phyloP scores from a whole-genome alignment of 2,113 vertebrate genomes.

The Cyprinus carpio region DNA sequence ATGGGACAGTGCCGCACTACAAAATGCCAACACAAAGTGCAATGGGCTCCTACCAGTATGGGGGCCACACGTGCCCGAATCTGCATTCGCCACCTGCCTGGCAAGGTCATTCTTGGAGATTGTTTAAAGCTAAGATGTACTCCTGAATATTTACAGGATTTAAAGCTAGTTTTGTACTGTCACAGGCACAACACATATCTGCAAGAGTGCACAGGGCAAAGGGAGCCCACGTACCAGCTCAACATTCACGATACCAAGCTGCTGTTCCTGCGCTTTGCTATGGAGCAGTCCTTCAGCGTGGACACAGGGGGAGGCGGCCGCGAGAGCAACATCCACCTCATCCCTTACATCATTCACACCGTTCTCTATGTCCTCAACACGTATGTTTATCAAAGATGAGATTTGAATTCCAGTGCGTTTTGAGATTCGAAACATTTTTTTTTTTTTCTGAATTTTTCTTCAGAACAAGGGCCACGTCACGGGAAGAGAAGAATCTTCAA shows the following conservation, averaged over 20 bases:
- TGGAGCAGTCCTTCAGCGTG: slow-evolving; percentile 95
- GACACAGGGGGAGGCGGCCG: slow-evolving; percentile 94
- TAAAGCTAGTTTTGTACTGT: too few species aligned
- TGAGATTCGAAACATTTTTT: neutral
- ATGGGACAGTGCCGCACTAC: slow-evolving; percentile 96
- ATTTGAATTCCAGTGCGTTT: neutral
- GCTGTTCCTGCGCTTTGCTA: slow-evolving; percentile 95
- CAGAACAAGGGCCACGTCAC: slow-evolving; percentile 93
- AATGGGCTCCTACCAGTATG: slow-evolving; percentile 97
- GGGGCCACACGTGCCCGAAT: slow-evolving; percentile 97
- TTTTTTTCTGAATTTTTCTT: neutral
- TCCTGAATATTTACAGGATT: neutral
- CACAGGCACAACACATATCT: slow-evolving; percentile 97
- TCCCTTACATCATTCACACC: slow-evolving; percentile 98
- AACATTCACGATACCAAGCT: slow-evolving; percentile 98
- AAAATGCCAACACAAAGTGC: slow-evolving; percentile 99
- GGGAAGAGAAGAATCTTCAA: slow-evolving; percentile 97
- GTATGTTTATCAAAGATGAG: slow-evolving; percentile 72
- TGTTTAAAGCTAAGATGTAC: neutral
- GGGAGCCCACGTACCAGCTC: slow-evolving; percentile 98
- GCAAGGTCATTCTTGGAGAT: slow-evolving; percentile 74
- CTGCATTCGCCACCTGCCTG: slow-evolving; percentile 96
- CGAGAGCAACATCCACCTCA: slow-evolving; percentile 99
- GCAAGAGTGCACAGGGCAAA: slow-evolving; percentile 95
- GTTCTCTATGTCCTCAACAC: slow-evolving; percentile 99